Percentiles rank a stretch among this genome's conserved stretches.
phyloP scores from a whole-genome alignment of 2,888 invertebrate species.

The Dermolepida albohirtum region DNA sequence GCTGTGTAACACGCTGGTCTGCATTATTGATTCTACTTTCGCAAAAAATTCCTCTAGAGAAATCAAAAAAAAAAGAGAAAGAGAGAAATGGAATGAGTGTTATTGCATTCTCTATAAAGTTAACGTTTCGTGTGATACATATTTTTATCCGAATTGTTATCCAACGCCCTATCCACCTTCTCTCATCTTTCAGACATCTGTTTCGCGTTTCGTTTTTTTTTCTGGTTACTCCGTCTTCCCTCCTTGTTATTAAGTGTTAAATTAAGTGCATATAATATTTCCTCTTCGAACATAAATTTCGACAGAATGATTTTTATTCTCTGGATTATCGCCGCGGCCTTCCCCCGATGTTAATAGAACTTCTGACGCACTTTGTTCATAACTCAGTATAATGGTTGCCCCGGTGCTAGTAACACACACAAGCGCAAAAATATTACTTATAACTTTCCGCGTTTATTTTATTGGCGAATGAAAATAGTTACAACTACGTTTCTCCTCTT shows the following conservation, averaged over 20 bases:
- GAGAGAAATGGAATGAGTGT: no score
- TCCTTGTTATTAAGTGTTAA: conserved; percentile 54
- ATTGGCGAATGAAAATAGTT: conserved; percentile 41
- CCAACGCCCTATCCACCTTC: not conserved
- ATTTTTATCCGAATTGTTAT: conserved; percentile 7
- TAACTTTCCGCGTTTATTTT: conserved; percentile 50
- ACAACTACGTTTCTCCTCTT: conserved; percentile 38
- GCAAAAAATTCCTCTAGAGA: no score
- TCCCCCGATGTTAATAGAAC: conserved; percentile 60
- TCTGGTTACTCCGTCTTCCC: not conserved
- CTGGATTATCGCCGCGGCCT: conserved; percentile 57
- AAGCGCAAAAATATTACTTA: conserved; percentile 52
- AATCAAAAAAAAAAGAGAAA: no score
- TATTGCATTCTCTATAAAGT: no score
- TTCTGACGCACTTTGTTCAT: conserved; percentile 60
- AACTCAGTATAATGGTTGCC: conserved; percentile 54
- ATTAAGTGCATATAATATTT: conserved; percentile 58
- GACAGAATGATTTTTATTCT: conserved; percentile 54
- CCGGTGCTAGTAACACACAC: conserved; percentile 46
- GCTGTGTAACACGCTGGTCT: no score
- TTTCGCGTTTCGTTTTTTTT: conserved; percentile 48
- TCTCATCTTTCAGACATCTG: conserved; percentile 49
- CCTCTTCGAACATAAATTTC: conserved; percentile 52
- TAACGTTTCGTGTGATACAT: no score
- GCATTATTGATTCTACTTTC: no score